phyloP scores from a whole-genome alignment of 2,888 invertebrate genomes.

The Drosophila nr. fundita region DNA sequence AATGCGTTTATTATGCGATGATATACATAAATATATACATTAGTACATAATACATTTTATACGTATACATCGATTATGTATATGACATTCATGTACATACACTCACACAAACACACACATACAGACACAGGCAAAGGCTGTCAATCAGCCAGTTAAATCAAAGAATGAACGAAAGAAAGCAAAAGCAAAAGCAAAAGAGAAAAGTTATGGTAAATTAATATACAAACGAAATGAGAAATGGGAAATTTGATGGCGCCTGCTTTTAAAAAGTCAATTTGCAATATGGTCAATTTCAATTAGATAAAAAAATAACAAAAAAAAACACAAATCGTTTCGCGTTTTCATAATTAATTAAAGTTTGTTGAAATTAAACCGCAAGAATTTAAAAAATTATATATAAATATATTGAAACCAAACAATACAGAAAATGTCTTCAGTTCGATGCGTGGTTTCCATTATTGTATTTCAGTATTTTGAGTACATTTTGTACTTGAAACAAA shows the following conservation, averaged over 20 bases:
- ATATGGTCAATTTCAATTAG: constrained; percentile 57
- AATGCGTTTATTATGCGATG: constrained; percentile 74
- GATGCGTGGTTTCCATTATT: constrained; percentile 78
- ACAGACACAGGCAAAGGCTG: constrained; percentile 31
- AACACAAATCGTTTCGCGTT: constrained; percentile 51
- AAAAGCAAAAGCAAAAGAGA: constrained; percentile 13
- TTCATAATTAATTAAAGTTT: constrained; percentile 69
- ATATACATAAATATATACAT: constrained; percentile 36
- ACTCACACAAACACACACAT: constrained; percentile 8
- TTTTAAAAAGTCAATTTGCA: constrained; percentile 68
- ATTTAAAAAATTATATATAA: constrained; percentile 44
- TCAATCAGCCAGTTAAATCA: constrained; percentile 49
- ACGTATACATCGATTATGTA: constrained; percentile 60
- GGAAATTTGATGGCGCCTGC: constrained; percentile 39
- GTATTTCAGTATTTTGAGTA: constrained; percentile 41
- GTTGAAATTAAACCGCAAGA: constrained; percentile 65
- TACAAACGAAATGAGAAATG: not conserved
- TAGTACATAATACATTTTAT: constrained; percentile 50
- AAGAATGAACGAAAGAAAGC: constrained; percentile 13
- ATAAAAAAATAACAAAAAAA: constrained; percentile 4
- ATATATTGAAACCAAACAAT: constrained; percentile 22
- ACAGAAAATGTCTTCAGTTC: constrained; percentile 69
- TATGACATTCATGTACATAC: constrained; percentile 78
- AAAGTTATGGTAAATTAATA: constrained; percentile 1
- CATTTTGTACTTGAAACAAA: constrained; percentile 66